phyloP scores from a whole-genome alignment of 2,113 vertebrate genomes.

The Columba janthina region DNA sequence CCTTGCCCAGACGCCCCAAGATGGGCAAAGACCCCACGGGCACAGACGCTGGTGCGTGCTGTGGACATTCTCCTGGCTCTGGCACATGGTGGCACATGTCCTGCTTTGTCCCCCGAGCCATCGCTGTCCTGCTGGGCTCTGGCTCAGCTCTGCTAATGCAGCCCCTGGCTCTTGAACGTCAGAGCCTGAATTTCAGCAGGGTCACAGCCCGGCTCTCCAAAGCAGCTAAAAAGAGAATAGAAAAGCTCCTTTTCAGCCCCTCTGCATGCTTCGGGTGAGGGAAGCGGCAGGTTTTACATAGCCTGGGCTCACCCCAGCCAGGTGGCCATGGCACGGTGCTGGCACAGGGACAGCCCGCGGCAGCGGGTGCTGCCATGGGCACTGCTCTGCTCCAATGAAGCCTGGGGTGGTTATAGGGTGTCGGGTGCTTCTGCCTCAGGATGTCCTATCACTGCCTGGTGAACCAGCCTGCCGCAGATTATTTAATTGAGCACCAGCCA shows the following conservation, averaged over 20 bases:
- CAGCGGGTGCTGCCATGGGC: rapidly evolving
- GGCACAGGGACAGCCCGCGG: neutral
- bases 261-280: rapidly evolving
- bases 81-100: rapidly evolving
- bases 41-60: rapidly evolving
- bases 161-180: neutral
- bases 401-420: neutral
- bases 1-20: neutral
- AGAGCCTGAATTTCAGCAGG: neutral
- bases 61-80: neutral
- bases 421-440: neutral
- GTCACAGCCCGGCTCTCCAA: neutral
- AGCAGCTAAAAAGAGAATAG: neutral
- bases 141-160: neutral
- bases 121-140: neutral
- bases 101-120: neutral
- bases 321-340: neutral
- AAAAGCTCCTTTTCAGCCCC: neutral
- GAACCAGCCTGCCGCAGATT: neutral
- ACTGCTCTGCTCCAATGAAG: rapidly evolving
- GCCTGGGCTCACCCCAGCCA: rapidly evolving
- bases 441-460: rapidly evolving
- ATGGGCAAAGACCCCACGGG: rapidly evolving
- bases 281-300: neutral
- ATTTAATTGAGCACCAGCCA: neutral